Conservation (phyloP, 2,888 invertebrate genomes). For the Nomada goodeniana region DNA sequence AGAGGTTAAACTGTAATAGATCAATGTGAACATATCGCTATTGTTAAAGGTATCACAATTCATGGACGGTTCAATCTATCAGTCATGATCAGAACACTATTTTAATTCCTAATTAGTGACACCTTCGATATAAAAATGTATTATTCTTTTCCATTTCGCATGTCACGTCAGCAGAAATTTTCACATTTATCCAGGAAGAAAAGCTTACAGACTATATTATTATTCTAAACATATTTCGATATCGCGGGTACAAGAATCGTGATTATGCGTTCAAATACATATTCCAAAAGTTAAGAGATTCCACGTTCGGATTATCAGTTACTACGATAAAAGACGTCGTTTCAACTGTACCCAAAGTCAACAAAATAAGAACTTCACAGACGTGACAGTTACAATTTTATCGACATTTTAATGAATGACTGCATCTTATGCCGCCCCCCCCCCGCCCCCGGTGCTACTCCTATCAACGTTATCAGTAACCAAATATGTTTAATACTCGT, state of each 20-base stretch:
- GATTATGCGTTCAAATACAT: slow-evolving; percentile 7
- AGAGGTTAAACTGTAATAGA: slow-evolving; percentile 18
- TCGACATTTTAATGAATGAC: slow-evolving; percentile 38
- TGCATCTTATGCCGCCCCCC: background rate
- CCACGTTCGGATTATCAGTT: slow-evolving; percentile 17
- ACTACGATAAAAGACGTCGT: slow-evolving; percentile 5
- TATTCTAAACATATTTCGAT: background rate
- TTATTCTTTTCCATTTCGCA: background rate
- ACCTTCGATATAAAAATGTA: background rate
- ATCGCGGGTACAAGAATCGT: background rate
- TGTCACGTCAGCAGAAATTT: background rate
- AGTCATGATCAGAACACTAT: background rate
- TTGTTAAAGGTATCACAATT: slow-evolving; percentile 3
- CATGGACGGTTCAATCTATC: background rate
- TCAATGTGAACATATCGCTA: background rate
- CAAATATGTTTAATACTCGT: slow-evolving; percentile 33
- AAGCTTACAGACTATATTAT: no score
- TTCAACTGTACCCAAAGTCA: slow-evolving; percentile 16
- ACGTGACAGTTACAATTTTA: slow-evolving; percentile 13
- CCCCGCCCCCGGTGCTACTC: background rate
- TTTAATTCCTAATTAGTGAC: background rate
- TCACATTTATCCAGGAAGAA: no score
- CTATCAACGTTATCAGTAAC: slow-evolving; percentile 36
- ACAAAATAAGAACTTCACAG: slow-evolving; percentile 11
- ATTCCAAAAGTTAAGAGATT: background rate